Base-by-base conservation (phyloP, 2,797 vertebrate genomes). In the Falco peregrinus region DNA sequence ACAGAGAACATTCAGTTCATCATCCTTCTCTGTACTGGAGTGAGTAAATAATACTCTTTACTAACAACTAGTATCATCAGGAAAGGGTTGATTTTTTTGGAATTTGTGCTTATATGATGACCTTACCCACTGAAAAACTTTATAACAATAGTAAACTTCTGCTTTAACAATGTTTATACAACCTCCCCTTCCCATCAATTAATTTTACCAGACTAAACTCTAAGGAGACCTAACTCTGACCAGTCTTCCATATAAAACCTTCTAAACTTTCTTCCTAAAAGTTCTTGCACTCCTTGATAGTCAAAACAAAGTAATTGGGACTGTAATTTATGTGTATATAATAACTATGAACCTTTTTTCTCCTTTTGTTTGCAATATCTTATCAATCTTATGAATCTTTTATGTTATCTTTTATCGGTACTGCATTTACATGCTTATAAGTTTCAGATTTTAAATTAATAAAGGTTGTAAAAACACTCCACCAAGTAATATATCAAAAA, bases 371-470 rank as follows among this genome's bases (percentile, higher is more conserved):
- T 95, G 65, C 69, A 81, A 19, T 69, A 54, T 65, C 57, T 88
- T 95, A 88, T 57, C 54, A 86, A 37, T 91, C 65, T 75, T 91
- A 80, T 54, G 48, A 89, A 81, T 89, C 31, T 93, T 92, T 95
- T 90, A 50, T 71, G 48, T 54, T 77, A 45, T 86, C 39, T 95
- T 91, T 90, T 92, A 95, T 87, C 5, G 2, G 28, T 61, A 76
- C 28, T 51, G 35, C 67, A 78, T 88, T 95, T 93, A 69, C 50
- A 89, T 75, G 59, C 79, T 86, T 95, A 41, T 69, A 91, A 91
- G 76, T 95, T 93, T 88, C 57, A 84, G 60, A 88, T 88, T 96
- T 93, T 65, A 94, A 90, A 89, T 96, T 88, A 95, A 90, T 86
- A 91, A 93, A 88, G 65, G 22, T 78, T 35, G 2, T 78, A 90